Base-by-base conservation (phyloP, 2,113 vertebrate species). In the Odontesthes bonariensis region DNA sequence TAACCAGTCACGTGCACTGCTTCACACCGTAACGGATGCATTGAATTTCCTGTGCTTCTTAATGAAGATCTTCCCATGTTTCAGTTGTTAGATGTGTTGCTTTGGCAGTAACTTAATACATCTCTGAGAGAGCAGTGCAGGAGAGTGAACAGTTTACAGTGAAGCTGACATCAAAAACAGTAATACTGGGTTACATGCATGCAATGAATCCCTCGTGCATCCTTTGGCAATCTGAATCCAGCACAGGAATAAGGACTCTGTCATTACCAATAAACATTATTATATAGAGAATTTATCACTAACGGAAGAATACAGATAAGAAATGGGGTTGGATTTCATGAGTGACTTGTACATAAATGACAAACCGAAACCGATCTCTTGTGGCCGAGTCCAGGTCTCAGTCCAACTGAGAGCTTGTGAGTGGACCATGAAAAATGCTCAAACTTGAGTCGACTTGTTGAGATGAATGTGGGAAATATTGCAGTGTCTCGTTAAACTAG, bases 211-310 rank as follows among this genome's bases (percentile, higher is more conserved):
- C 69, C 70, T 61, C 47, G 47, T 72, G 61, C 35, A 27, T 69
- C 44, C 35, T 77, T 77, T 62, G 19, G 4, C 16, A 56, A 56
- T 69, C 66, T 57, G 66, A 77, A 62, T 27, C 58, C 66, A 63
- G 67, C 52, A 51, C 66, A 57, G 66, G 52, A 42, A 69, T 31
- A 31, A 53, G 22, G 42, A n/a, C 32, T 56, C 12, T 33, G 10
- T 42, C 67, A 49, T 32, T 40, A 40, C 20, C 46, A 61, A 60
- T 38, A 17, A 60, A 10, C 17, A 19, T 31, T n/a, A 33, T 51
- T 44, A 27, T 20, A 44, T 7, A 0, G 17, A 42, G 38, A 44
- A 55, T 51, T 42, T 12, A 51, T 42, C 31, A 51, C 6, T 13
- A 16, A 40, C 22, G 31, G 20, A 20, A 33, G 12, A 71, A 52